Conservation (phyloP, 2,888 invertebrate genomes). For the Archips xylosteana region DNA sequence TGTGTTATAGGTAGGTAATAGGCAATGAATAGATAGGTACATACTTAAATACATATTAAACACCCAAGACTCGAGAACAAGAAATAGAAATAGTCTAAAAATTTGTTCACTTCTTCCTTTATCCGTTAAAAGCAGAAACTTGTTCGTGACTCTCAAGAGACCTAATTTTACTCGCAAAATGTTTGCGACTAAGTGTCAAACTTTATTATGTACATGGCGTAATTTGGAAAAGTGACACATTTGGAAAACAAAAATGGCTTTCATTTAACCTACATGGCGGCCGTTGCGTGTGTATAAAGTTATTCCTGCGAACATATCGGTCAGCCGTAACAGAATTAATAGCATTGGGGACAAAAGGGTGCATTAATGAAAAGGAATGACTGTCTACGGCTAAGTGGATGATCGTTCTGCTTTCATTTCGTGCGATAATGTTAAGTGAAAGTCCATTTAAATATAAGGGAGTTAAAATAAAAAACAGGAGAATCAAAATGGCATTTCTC, state of each 20-base stretch:
- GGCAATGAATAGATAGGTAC: no score
- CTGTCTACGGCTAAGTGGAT: conserved; percentile 3
- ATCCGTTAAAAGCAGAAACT: conserved; percentile 22
- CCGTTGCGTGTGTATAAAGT: conserved; percentile 10
- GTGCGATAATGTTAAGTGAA: not conserved
- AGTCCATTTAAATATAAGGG: not conserved
- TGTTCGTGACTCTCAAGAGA: conserved; percentile 10
- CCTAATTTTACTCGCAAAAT: conserved; percentile 15
- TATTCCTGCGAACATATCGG: conserved; percentile 9
- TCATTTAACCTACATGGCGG: conserved; percentile 2
- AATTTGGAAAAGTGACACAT: conserved; percentile 3
- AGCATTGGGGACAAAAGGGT: conserved; percentile 13
- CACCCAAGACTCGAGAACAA: no score
- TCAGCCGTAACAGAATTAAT: conserved; percentile 16
- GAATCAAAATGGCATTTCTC: not conserved
- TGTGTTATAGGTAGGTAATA: no score
- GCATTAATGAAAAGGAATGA: conserved; percentile 7
- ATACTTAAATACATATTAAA: no score
- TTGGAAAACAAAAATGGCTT: conserved; percentile 4
- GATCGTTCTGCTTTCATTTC: conserved; percentile 1
- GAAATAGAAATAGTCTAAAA: not conserved
- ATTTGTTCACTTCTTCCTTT: conserved; percentile 6
- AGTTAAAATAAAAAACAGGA: not conserved
- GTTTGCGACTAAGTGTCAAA: conserved; percentile 8
- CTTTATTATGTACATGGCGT: conserved; percentile 14